phyloP scores from a whole-genome alignment of 2,797 vertebrate genomes.

The Paramormyrops hopkinsi region DNA sequence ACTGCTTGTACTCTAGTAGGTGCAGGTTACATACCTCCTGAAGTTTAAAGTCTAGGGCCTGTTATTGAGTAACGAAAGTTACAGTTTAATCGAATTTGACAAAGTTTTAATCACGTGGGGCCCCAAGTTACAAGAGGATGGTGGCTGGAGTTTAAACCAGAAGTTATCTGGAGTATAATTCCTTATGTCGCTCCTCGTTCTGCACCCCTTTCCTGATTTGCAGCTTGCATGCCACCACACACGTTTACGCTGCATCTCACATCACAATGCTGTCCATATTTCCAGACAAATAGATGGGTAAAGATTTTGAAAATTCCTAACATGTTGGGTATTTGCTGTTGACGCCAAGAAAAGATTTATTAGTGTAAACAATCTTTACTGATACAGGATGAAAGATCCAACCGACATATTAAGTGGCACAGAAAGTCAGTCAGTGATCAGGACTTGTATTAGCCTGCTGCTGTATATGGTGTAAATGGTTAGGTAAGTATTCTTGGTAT shows the following conservation, averaged over 20 bases:
- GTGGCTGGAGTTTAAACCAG: not conserved
- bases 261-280: not conserved
- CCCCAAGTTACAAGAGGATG: not conserved
- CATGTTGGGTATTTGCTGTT: not conserved
- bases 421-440: not conserved
- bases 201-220: not conserved
- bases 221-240: not conserved
- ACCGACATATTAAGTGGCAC: not conserved
- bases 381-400: not conserved
- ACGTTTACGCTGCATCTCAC: not conserved
- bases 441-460: not conserved
- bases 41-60: not conserved
- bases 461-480: not conserved
- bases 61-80: not conserved
- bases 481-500: not conserved
- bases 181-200: not conserved
- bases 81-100: constrained; percentile 34
- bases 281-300: not conserved
- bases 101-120: constrained; percentile 36
- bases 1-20: not conserved
- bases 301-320: not conserved
- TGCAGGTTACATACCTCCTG: not conserved
- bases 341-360: not conserved
- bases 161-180: not conserved
- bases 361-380: not conserved